Percentiles rank a stretch among this genome's conserved stretches.
phyloP scores from a whole-genome alignment of 2,113 vertebrate species.

The Dissostichus mawsoni region DNA sequence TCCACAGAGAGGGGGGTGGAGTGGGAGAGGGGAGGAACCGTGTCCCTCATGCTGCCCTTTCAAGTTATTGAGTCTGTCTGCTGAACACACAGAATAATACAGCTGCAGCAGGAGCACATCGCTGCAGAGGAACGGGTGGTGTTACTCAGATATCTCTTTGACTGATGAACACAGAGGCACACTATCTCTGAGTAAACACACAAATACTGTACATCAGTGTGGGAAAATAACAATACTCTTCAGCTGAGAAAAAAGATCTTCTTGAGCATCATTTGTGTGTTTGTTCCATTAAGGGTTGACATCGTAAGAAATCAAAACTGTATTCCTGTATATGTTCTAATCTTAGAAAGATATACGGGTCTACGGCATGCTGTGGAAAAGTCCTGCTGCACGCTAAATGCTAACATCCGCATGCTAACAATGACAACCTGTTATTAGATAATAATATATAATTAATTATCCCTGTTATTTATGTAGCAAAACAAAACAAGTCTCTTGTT shows the following conservation, averaged over 20 bases:
- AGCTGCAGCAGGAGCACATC: conserved; percentile 33
- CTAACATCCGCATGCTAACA: background rate
- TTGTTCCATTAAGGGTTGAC: background rate
- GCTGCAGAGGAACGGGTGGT: conserved; percentile 11
- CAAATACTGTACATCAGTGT: background rate
- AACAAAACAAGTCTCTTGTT: too few relatives aligned
- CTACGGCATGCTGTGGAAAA: too few relatives aligned
- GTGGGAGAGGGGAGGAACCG: conserved; percentile 51
- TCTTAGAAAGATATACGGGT: too few relatives aligned
- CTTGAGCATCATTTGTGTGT: background rate
- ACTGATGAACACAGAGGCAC: background rate
- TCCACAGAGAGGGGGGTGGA: conserved; percentile 49
- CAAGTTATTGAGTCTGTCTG: conserved; percentile 77
- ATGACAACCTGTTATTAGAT: too few relatives aligned
- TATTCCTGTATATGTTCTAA: too few relatives aligned
- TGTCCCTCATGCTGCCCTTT: conserved; percentile 70
- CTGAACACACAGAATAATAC: conserved; percentile 71
- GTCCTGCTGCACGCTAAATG: background rate
- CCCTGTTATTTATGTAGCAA: too few relatives aligned
- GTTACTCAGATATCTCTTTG: conserved; percentile 24
- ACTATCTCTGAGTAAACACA: background rate
- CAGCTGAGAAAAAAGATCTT: background rate
- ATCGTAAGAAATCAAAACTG: background rate
- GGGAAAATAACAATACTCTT: background rate
- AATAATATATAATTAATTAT: too few relatives aligned